Conservation (phyloP, 2,797 vertebrate species). For the Syngnathus acus region DNA sequence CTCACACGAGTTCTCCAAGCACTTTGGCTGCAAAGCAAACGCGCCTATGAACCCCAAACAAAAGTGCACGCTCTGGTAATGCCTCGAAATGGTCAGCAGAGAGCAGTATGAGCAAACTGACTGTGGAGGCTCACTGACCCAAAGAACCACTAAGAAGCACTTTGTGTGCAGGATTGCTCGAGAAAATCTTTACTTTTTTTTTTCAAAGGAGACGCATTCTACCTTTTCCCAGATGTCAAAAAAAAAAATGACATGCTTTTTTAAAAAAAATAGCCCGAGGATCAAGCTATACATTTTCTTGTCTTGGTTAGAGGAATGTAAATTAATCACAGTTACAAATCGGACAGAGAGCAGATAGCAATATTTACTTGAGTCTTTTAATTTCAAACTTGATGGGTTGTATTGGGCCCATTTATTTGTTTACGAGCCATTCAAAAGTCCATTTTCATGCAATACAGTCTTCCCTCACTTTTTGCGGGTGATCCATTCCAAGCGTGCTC, state of each 20-base stretch:
- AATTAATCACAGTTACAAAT: not conserved
- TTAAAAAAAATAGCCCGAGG: not conserved
- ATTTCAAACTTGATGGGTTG: not conserved
- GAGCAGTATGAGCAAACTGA: conserved; percentile 13
- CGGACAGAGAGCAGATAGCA: not conserved
- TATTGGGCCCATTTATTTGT: not conserved
- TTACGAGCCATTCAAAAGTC: not conserved
- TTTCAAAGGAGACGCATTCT: not conserved
- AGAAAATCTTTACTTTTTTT: not conserved
- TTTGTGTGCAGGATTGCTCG: conserved; percentile 22
- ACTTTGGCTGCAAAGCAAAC: conserved; percentile 79
- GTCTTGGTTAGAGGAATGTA: not conserved
- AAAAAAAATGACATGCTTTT: not conserved
- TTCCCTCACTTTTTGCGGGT: too few species aligned
- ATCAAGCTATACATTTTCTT: not conserved
- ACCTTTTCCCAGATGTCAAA: not conserved
- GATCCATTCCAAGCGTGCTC: too few species aligned
- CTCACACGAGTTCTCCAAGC: conserved; percentile 83
- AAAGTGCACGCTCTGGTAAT: conserved; percentile 94
- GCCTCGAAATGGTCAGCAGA: not conserved
- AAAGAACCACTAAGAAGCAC: conserved; percentile 35
- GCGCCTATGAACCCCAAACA: conserved; percentile 87
- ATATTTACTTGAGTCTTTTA: not conserved
- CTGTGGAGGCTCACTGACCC: conserved; percentile 18
- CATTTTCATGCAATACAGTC: too few species aligned